Conservation (phyloP, 2,113 vertebrate genomes). For the Protobothrops mucrosquamatus region DNA sequence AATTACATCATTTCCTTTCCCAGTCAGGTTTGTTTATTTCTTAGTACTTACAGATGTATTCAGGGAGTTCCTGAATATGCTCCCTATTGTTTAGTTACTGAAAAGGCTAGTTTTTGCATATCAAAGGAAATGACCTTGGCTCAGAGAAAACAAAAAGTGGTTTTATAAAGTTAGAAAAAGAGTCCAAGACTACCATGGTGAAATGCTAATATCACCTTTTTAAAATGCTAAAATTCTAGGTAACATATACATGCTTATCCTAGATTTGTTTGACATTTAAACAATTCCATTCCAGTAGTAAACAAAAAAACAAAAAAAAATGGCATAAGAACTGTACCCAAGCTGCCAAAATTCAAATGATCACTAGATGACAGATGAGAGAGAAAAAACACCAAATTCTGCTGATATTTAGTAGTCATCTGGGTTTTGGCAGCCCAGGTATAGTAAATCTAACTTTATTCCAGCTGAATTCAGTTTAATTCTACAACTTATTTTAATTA, state of each 20-base stretch:
- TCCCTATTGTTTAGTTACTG: background rate
- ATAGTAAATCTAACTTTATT: background rate
- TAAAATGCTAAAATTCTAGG: background rate
- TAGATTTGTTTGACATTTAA: background rate
- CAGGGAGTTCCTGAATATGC: background rate
- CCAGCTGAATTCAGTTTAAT: background rate
- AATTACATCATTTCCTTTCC: background rate
- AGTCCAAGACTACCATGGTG: background rate
- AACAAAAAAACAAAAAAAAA: background rate
- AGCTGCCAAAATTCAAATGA: background rate
- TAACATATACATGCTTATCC: background rate
- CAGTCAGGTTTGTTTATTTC: background rate
- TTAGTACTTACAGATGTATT: background rate
- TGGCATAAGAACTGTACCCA: background rate
- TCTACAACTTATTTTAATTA: background rate
- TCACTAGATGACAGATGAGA: background rate
- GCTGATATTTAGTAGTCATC: background rate
- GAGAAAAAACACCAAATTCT: background rate
- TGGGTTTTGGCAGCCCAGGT: background rate
- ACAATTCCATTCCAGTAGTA: background rate
- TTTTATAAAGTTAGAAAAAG: background rate
- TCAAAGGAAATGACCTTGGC: background rate
- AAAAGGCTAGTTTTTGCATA: background rate
- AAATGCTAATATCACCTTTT: background rate
- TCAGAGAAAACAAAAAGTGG: fast-evolving